Base-by-base conservation (phyloP, 1,140 invertebrate species). In the Sarcophaga peregrina region DNA sequence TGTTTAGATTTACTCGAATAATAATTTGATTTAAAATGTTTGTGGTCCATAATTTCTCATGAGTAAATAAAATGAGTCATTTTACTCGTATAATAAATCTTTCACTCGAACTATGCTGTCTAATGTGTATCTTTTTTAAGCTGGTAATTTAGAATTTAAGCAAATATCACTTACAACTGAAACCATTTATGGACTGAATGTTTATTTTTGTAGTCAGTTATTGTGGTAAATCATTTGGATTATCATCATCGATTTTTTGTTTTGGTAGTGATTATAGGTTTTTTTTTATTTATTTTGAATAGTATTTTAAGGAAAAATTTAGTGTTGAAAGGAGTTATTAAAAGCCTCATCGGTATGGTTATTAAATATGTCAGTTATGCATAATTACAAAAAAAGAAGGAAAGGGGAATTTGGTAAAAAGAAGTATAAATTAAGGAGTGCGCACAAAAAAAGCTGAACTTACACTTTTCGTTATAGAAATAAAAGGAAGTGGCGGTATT, bases 21-120 rank as follows among this genome's bases (percentile, higher is more conserved):
- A 78, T 78, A 78, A 78, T 78, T 78, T 78, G 75, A 78, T 78
- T 78, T 78, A 50, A 78, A 78, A 78, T 78, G 48, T 78, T 52
- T 78, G 75, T 78, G 75, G 75, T 20, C 75, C 17, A 78, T 78
- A 78, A 78, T 78, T 78, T 78, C 75, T 78, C 47, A 78, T 78
- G 75, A 78, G 75, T 78, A 78, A 68, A 68, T 68, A 68, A 68
- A 68, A 20, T 68, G 62, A 68, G 62, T 68, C 25, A 4, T 37
- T 37, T 37, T 37, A 37, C 25, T 37, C 25, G 25, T 37, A 37
- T 37, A 25, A 68, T 68, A 68, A 20, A 68, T 68, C n/a, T 68
- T 68, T 25, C 20, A 20, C n/a, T 68, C 2, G 8, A 68, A 20
- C 10, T 68, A 17, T 68, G 17, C 20, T 20, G 62, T 25, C n/a